Conservation (phyloP, 1,140 invertebrate species). For the Neodiprion virginianus region DNA sequence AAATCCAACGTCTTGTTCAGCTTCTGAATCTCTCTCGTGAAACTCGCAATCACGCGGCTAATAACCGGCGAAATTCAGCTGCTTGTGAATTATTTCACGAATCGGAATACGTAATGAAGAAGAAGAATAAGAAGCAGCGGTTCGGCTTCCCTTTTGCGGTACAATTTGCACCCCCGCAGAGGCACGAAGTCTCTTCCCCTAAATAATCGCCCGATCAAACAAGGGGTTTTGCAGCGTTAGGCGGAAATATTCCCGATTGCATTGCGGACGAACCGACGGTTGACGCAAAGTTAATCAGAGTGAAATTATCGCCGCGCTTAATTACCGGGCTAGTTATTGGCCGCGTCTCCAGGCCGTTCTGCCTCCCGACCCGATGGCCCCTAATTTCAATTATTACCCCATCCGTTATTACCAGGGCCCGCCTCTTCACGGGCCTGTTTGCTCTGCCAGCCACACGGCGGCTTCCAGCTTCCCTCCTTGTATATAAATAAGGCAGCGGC, state of each 20-base stretch:
- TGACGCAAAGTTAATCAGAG: conserved; percentile 7
- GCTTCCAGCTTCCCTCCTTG: background rate
- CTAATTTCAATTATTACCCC: conserved; percentile 7
- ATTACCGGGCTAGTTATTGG: conserved; percentile 7
- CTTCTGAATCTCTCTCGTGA: too few relatives aligned
- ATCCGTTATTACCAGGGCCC: background rate
- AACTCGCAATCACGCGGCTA: too few relatives aligned
- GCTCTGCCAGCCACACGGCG: background rate
- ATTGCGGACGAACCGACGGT: background rate
- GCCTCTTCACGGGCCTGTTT: background rate
- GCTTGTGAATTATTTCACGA: too few relatives aligned
- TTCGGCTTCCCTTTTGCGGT: too few relatives aligned
- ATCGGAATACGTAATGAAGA: too few relatives aligned
- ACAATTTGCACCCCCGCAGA: too few relatives aligned
- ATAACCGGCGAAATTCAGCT: too few relatives aligned
- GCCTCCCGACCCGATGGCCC: background rate
- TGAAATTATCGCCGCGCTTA: conserved; percentile 1
- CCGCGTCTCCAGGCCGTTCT: background rate
- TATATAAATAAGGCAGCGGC: conserved; percentile 1
- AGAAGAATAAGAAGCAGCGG: too few relatives aligned
- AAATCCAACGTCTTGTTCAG: too few relatives aligned
- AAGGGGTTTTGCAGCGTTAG: too few relatives aligned
- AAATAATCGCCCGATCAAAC: too few relatives aligned
- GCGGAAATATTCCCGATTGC: background rate
- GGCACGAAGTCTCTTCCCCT: too few relatives aligned